Conservation (phyloP, 35 echinoderm and acorn worm genomes). For the Amphiura filiformis region DNA sequence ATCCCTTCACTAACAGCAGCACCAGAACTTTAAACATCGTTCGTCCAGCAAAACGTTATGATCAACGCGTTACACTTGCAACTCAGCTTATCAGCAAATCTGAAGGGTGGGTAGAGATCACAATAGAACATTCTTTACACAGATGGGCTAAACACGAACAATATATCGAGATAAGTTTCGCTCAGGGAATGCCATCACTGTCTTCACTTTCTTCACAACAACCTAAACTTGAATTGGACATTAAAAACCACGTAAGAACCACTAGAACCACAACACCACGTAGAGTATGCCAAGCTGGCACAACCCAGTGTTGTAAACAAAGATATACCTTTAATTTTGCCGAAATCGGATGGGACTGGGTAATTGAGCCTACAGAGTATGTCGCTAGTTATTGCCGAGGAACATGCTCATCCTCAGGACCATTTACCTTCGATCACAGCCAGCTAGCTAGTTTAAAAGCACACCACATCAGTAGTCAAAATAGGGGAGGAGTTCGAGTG, state of each 20-base stretch:
- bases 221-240: background rate
- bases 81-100: background rate
- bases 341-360: background rate
- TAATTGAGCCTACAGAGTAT: background rate
- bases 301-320: constrained; percentile 11
- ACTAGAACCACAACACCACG: background rate
- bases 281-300: background rate
- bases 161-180: background rate
- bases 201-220: background rate
- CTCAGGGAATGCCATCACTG: background rate
- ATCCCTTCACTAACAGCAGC: background rate
- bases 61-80: background rate
- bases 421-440: background rate
- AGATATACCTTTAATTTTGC: background rate
- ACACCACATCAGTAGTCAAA: background rate
- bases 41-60: background rate
- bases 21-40: background rate
- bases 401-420: background rate
- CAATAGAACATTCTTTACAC: background rate
- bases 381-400: constrained; percentile 25
- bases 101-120: background rate
- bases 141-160: background rate
- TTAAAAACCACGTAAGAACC: background rate
- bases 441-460: background rate
- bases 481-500: background rate